These are phyloP conservation scores for Dipodomys spectabilis DNA, from an alignment of 2,113 vertebrate genomes.

Conservation along the genomic window DNA sequence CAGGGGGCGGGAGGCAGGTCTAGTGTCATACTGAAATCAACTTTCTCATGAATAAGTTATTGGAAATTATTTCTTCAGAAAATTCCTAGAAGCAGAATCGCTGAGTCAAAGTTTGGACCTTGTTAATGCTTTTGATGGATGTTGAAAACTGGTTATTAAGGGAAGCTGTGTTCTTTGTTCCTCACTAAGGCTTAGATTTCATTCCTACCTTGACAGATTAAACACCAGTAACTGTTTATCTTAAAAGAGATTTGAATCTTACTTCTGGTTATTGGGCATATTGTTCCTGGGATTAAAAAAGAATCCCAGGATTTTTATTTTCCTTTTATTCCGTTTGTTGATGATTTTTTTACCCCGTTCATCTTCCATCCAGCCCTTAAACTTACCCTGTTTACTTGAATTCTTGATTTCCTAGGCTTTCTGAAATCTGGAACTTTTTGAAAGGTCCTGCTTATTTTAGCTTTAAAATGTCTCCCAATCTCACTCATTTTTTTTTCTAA, in stretches of 20 bases:
- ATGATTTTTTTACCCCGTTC: background rate
- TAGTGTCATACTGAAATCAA: background rate
- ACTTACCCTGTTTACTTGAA: background rate
- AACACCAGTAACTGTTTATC: background rate
- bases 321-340: background rate
- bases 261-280: background rate
- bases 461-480: background rate
- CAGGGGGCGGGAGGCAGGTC: too few relatives aligned
- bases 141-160: background rate
- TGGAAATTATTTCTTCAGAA: conserved; percentile 36
- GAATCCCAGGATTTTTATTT: background rate
- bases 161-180: background rate
- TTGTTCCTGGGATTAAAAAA: background rate
- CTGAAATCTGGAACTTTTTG: background rate
- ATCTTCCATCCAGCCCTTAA: background rate
- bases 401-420: background rate
- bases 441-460: background rate
- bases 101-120: background rate
- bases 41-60: conserved; percentile 1
- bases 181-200: background rate
- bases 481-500: background rate
- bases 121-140: conserved; percentile 36
- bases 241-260: background rate
- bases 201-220: background rate
- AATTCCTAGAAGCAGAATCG: conserved; percentile 24